These are phyloP conservation scores for Holocentrus rufus DNA, from an alignment of 2,797 vertebrate species.

Conservation along the genomic window DNA sequence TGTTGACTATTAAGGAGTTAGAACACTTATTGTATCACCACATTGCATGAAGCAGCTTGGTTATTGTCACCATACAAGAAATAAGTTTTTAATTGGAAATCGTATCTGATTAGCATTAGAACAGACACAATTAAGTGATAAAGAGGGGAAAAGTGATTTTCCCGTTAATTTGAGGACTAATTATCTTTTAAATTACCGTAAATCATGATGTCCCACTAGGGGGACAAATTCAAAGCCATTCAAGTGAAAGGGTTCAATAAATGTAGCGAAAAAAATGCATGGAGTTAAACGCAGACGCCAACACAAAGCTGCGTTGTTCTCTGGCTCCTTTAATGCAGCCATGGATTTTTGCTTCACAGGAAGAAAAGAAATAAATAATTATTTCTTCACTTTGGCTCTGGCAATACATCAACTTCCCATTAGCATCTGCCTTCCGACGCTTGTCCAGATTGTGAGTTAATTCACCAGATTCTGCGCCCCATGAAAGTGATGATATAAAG, in stretches of 20 bases:
- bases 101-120: constrained; percentile 38
- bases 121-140: constrained; percentile 19
- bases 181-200: constrained; percentile 44
- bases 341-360: constrained; percentile 2
- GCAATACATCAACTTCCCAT: constrained; percentile 25
- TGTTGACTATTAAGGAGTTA: not conserved
- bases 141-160: not conserved
- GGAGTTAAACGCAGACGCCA: not conserved
- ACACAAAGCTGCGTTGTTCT: not conserved
- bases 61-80: constrained; percentile 17
- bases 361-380: not conserved
- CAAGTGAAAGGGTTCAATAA: not conserved
- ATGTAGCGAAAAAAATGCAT: not conserved
- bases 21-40: not conserved
- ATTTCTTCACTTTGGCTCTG: constrained; percentile 19
- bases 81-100: constrained; percentile 45
- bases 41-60: not conserved
- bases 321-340: constrained; percentile 1
- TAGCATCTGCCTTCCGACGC: constrained; percentile 12
- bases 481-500: constrained; percentile 7
- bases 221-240: constrained; percentile 20
- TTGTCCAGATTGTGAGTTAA: constrained; percentile 14
- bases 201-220: constrained; percentile 30
- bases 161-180: constrained; percentile 46
- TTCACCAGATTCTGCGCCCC: constrained; percentile 11